Percentiles rank a stretch among this genome's conserved stretches.
phyloP scores from a whole-genome alignment of 2,797 vertebrate genomes.

The Syndactyla subalaris region DNA sequence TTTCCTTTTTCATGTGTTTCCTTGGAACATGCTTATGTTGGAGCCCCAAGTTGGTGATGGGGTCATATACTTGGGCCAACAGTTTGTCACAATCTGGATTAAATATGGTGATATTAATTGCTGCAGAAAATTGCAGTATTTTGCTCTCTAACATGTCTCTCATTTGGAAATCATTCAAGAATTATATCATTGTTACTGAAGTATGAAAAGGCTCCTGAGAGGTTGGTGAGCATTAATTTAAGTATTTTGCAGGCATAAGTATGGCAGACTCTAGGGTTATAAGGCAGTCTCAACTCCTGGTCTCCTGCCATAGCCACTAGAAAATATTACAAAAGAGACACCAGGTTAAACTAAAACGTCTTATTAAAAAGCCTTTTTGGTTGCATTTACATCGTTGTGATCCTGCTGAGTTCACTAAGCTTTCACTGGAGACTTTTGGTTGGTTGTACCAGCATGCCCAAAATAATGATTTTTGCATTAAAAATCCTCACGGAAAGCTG shows the following conservation, averaged over 20 bases:
- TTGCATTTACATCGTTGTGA: neutral
- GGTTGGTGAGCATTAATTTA: neutral
- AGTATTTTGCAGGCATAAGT: neutral
- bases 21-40: neutral
- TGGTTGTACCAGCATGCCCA: neutral
- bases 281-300: neutral
- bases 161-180: neutral
- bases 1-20: neutral
- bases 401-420: neutral
- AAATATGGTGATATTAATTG: neutral
- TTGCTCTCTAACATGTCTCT: neutral
- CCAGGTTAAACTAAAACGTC: neutral
- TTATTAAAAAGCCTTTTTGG: neutral
- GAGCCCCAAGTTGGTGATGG: neutral
- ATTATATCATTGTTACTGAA: neutral
- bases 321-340: neutral
- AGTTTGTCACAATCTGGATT: neutral
- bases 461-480: neutral
- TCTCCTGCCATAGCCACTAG: neutral
- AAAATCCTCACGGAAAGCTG: neutral
- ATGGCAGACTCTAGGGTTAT: neutral
- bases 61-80: neutral
- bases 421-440: neutral
- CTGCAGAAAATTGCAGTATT: neutral
- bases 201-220: neutral